Evolutionary conservation across 2,797 vertebrate genomes (phyloP).

Genomic region (Lophotriccus pileatus): DNA sequence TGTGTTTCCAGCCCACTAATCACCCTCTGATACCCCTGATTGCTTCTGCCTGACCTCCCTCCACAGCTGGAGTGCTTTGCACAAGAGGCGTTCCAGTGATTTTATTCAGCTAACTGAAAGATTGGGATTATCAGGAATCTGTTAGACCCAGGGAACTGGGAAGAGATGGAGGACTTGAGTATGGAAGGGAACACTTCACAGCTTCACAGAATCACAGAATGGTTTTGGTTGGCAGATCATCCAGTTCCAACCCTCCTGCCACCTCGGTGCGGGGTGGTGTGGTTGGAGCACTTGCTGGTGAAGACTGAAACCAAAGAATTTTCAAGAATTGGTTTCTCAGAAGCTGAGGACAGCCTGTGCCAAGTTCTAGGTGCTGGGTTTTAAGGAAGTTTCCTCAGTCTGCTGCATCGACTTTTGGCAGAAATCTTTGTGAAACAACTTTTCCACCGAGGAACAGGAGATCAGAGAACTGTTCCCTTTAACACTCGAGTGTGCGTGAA

Average conservation of each 20-base stretch:
- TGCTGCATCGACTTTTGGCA: background rate
- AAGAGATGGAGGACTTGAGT: background rate
- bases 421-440: constrained; percentile 35
- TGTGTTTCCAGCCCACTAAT: background rate
- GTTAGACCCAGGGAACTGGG: background rate
- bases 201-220: background rate
- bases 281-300: background rate
- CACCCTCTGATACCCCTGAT: background rate
- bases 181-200: background rate
- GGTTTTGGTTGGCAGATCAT: background rate
- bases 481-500: background rate
- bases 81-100: background rate
- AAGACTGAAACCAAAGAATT: background rate
- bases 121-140: background rate
- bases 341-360: background rate
- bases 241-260: background rate
- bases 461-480: constrained; percentile 32
- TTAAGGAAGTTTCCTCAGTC: constrained; percentile 15
- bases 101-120: background rate
- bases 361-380: background rate
- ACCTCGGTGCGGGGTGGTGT: background rate
- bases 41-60: background rate
- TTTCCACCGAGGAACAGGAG: constrained; percentile 13
- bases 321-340: background rate
- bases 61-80: fast-evolving